Base-by-base conservation (phyloP, 2,888 invertebrate species). In the Lasioglossum marginatum region DNA sequence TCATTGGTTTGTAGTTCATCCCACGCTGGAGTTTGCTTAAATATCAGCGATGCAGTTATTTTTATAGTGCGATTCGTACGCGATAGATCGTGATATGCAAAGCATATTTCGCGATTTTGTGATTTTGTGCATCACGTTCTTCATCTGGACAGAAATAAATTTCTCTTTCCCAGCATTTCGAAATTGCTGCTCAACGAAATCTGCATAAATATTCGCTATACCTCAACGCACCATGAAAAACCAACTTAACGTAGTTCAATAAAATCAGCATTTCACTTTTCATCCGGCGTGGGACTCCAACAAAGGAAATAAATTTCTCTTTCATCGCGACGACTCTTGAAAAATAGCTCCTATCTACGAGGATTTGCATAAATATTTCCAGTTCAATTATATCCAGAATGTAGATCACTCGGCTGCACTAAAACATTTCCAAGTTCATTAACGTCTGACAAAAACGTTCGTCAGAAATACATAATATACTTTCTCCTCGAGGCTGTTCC, bases 251-350 rank as follows among this genome's bases (percentile, higher is more conserved):
- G n/a, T 12, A 12, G 27, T 60, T 60, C 60, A 60, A 60, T 60
- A 60, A 60, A 60, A 60, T 60, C 60, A 60, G 60, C 16, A 14
- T 27, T 60, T 60, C 60, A 27, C 60, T 60, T 60, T 60, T 60
- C 27, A 60, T 16, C 27, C 60, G 60, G 60, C 60, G 27, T 14
- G 27, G 6, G 5, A 27, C 27, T 6, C 16, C 14, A 16, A 31
- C 60, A 60, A 60, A 27, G 27, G 60, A 60, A 27, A 60, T 60
- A 27, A 14, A 27, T 60, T 14, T 60, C 60, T 60, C 60, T 60
- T 27, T 60, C 60, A 16, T 27, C 27, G 27, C 60, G 27, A 16
- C 27, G 60, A 52, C 60, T 5, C 14, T 60, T 2, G 60, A 27
- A 27, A 60, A 27, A 60, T 27, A 60, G 27, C 27, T 60, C 14